Conservation (phyloP, 2,888 invertebrate species). For the Oasisia sp. region DNA sequence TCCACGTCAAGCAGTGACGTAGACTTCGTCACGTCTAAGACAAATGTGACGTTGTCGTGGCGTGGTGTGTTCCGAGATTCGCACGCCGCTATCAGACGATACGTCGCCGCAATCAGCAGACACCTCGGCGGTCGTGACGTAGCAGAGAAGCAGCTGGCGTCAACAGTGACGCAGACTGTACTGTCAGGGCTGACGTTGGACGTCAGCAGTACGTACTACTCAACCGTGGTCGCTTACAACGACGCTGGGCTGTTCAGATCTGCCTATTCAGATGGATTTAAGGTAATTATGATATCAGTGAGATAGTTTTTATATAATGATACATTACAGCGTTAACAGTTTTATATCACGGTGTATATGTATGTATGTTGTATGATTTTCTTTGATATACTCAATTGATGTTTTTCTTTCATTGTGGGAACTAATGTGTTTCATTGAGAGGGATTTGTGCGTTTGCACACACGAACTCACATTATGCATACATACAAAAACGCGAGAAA, state of each 20-base stretch:
- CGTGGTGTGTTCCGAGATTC: slow-evolving; percentile 17
- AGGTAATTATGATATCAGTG: not conserved
- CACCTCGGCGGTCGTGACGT: slow-evolving; percentile 39
- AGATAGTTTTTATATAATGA: not conserved
- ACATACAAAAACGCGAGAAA: no score
- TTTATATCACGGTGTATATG: no score
- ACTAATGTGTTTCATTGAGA: no score
- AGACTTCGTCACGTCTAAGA: slow-evolving; percentile 12
- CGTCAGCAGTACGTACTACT: slow-evolving; percentile 30
- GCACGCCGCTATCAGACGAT: slow-evolving; percentile 22
- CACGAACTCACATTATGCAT: no score
- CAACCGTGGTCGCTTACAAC: slow-evolving; percentile 39
- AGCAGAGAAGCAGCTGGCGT: slow-evolving; percentile 24
- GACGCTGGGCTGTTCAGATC: slow-evolving; percentile 37
- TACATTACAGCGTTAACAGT: not conserved
- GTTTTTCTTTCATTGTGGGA: no score
- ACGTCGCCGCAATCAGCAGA: slow-evolving; percentile 42
- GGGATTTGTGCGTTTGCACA: no score
- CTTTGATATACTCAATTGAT: no score
- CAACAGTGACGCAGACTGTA: slow-evolving; percentile 30
- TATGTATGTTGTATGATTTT: no score
- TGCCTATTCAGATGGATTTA: slow-evolving; percentile 39
- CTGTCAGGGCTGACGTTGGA: slow-evolving; percentile 34
- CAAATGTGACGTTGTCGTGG: slow-evolving; percentile 19
- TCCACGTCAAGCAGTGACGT: slow-evolving; percentile 1